Percentiles rank a stretch among this genome's conserved stretches.
Evolutionary conservation across 1,140 invertebrate species (phyloP).

Genomic region (Brachionus rubens): DNA sequence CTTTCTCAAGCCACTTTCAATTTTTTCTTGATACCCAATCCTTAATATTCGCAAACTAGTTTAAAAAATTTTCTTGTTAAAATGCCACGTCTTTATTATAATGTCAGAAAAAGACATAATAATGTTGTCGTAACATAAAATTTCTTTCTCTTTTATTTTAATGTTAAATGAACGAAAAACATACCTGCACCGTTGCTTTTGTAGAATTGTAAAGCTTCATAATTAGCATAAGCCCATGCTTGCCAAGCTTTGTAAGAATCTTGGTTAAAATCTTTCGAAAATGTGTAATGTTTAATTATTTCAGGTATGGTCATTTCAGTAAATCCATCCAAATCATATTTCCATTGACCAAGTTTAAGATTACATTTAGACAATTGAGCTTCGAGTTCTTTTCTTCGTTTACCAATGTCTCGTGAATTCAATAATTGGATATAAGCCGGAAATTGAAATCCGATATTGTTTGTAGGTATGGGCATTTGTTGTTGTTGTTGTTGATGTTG

Average conservation of each 20-base stretch:
- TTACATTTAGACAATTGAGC: conserved; percentile 53
- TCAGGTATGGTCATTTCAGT: conserved; percentile 54
- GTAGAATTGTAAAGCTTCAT: conserved; percentile 87
- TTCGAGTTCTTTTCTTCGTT: conserved; percentile 5
- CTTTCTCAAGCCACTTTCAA: too few relatives aligned
- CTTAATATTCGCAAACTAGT: too few relatives aligned
- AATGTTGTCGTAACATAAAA: too few relatives aligned
- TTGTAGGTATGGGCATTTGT: not conserved
- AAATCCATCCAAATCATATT: conserved; percentile 53
- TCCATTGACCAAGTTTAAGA: conserved; percentile 58
- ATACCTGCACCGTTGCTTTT: conserved; percentile 61
- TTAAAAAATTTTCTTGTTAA: too few relatives aligned
- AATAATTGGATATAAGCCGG: conserved; percentile 2
- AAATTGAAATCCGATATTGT: not conserved
- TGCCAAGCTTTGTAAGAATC: conserved; percentile 80
- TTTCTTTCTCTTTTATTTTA: too few relatives aligned
- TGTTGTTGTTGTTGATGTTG: not conserved
- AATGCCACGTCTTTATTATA: too few relatives aligned
- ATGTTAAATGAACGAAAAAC: too few relatives aligned
- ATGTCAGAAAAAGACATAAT: too few relatives aligned
- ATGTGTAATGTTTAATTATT: conserved; percentile 77
- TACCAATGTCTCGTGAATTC: conserved; percentile 7
- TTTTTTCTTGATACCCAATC: too few relatives aligned
- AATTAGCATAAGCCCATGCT: conserved; percentile 94
- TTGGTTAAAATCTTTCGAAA: conserved; percentile 81